These are phyloP conservation scores for Heteromyza rotundicornis DNA, from an alignment of 2,888 invertebrate genomes.

Conservation along the genomic window DNA sequence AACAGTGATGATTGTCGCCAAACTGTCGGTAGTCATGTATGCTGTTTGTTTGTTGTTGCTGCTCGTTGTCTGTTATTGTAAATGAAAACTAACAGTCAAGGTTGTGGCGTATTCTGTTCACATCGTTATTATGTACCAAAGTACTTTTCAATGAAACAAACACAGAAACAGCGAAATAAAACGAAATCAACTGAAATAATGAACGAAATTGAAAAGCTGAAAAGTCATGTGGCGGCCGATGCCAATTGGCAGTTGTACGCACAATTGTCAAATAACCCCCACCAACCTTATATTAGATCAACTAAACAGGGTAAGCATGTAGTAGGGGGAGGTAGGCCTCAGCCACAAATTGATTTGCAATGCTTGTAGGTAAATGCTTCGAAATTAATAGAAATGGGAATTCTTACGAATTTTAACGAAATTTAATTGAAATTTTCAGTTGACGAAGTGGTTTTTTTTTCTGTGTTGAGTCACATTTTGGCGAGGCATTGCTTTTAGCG, in stretches of 20 bases:
- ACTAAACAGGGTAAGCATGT: too few species aligned
- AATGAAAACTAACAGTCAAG: constrained; percentile 46
- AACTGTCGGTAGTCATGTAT: not conserved
- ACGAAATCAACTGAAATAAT: too few species aligned
- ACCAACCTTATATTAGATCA: not conserved
- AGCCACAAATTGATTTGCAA: constrained; percentile 50
- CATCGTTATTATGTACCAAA: not conserved
- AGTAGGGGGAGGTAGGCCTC: not conserved
- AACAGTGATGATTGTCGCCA: not conserved
- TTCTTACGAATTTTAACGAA: constrained; percentile 18
- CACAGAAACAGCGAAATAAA: too few species aligned
- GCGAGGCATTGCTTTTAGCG: constrained; percentile 27
- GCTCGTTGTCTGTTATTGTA: constrained; percentile 19
- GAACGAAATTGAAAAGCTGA: not conserved
- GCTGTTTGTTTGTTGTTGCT: not conserved
- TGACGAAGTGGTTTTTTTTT: constrained; percentile 1
- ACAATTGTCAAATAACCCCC: too few species aligned
- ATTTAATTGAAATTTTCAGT: not conserved
- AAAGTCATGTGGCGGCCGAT: too few species aligned
- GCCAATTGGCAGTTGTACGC: constrained; percentile 8
- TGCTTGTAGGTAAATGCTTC: constrained; percentile 30
- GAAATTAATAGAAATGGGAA: too few species aligned
- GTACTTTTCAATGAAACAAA: constrained; percentile 1
- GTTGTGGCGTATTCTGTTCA: constrained; percentile 22
- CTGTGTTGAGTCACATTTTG: constrained; percentile 21